Percentiles rank a stretch among this genome's conserved stretches.
Evolutionary conservation across 2,113 vertebrate genomes (phyloP).

Genomic region (Struthidea cinerea): DNA sequence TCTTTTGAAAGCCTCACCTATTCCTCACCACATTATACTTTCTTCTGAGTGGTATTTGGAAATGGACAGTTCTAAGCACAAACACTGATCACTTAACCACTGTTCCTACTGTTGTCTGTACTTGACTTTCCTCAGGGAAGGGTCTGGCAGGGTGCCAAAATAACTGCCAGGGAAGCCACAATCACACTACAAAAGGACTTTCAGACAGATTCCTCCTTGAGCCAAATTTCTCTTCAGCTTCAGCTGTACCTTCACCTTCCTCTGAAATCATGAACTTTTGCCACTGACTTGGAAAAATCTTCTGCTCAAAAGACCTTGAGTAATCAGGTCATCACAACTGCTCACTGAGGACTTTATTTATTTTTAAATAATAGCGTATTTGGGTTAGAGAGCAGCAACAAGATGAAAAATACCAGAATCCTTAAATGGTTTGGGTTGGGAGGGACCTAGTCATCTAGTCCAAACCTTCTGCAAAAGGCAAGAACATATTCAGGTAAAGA

Average conservation of each 20-base stretch:
- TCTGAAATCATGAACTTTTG: neutral
- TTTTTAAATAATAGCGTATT: neutral
- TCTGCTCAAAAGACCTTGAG: neutral
- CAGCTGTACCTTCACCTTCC: neutral
- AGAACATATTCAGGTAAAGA: neutral
- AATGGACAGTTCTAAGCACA: neutral
- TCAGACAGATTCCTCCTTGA: neutral
- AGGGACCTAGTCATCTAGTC: neutral
- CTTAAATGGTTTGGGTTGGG: neutral
- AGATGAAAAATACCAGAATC: neutral
- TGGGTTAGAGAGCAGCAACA: neutral
- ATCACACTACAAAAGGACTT: neutral
- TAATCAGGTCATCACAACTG: neutral
- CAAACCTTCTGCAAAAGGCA: neutral
- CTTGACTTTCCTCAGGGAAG: neutral
- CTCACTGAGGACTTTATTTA: neutral
- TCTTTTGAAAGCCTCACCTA: neutral
- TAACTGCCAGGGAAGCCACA: neutral
- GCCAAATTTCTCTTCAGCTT: neutral
- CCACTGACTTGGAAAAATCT: neutral
- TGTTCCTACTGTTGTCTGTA: neutral
- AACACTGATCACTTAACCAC: neutral
- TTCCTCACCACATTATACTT: neutral
- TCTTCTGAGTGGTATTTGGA: neutral
- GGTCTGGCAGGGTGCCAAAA: neutral